phyloP scores from a whole-genome alignment of 2,797 vertebrate genomes.

The Loriculus beryllinus region DNA sequence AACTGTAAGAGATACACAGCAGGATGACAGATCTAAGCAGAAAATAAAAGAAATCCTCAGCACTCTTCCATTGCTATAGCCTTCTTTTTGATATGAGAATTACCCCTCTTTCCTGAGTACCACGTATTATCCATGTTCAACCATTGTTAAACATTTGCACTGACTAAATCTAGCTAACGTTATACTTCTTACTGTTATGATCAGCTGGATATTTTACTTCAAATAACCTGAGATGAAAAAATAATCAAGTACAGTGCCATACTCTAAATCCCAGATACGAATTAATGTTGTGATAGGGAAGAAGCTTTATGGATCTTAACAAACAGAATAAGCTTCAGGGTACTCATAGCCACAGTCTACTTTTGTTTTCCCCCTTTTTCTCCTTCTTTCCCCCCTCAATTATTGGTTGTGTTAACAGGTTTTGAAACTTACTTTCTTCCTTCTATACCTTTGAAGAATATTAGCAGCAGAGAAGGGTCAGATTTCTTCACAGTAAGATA shows the following conservation, averaged over 20 bases:
- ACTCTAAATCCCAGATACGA: background rate
- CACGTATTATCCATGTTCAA: background rate
- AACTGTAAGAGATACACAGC: background rate
- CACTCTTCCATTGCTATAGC: background rate
- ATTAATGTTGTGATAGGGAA: background rate
- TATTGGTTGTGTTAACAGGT: background rate
- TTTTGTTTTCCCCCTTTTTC: background rate
- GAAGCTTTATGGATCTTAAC: background rate
- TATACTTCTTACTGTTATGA: background rate
- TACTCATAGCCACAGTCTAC: background rate
- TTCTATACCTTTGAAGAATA: background rate
- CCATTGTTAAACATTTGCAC: background rate
- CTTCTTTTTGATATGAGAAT: background rate
- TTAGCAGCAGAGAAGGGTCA: background rate
- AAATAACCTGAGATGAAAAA: background rate
- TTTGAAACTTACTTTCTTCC: conserved; percentile 10
- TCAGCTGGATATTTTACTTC: background rate
- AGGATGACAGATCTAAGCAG: background rate
- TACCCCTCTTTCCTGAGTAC: background rate
- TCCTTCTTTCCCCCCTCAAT: background rate
- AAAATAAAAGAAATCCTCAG: background rate
- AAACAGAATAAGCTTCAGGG: background rate
- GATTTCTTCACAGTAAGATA: background rate
- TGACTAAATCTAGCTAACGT: background rate
- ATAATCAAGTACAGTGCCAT: background rate